Evolutionary conservation across 1,140 invertebrate species (phyloP).

Genomic region (Semibalanus balanoides): DNA sequence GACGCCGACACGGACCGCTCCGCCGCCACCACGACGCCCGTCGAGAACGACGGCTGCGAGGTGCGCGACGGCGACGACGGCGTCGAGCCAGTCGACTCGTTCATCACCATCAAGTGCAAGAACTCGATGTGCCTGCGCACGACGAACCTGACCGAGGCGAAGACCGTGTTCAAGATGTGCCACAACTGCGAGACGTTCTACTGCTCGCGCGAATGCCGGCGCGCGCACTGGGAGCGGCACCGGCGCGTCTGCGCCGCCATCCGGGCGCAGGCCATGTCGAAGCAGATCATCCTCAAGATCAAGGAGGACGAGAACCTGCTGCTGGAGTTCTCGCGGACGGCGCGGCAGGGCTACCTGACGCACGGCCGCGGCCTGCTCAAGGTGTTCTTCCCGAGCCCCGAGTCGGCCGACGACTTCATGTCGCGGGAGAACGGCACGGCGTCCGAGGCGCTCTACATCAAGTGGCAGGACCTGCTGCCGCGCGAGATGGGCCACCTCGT

Average conservation of each 20-base stretch:
- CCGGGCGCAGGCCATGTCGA: slow-evolving; percentile 59
- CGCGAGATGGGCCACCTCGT: slow-evolving; percentile 71
- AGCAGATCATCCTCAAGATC: slow-evolving; percentile 69
- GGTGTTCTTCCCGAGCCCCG: slow-evolving; percentile 69
- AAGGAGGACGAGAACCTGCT: slow-evolving; percentile 64
- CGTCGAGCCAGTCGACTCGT: not conserved
- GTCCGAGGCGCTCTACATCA: slow-evolving; percentile 43
- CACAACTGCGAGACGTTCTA: slow-evolving; percentile 79
- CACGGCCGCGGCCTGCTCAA: slow-evolving; percentile 84
- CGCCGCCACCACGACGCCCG: slow-evolving; percentile 10
- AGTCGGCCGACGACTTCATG: slow-evolving; percentile 64
- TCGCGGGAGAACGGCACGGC: slow-evolving; percentile 25
- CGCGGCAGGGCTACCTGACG: slow-evolving; percentile 56
- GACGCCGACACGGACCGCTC: slow-evolving; percentile 9
- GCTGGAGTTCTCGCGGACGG: slow-evolving; percentile 60
- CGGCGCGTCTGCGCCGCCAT: slow-evolving; percentile 77
- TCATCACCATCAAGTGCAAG: slow-evolving; percentile 11
- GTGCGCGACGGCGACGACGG: slow-evolving; percentile 10
- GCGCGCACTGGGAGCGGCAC: slow-evolving; percentile 80
- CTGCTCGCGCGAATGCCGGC: slow-evolving; percentile 54
- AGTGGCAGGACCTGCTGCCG: slow-evolving; percentile 62
- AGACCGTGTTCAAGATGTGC: slow-evolving; percentile 60
- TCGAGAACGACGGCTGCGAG: not conserved
- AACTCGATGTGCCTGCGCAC: slow-evolving; percentile 28
- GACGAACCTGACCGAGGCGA: slow-evolving; percentile 28